Conservation (phyloP, 2,888 invertebrate species). For the Andrena fulva region DNA sequence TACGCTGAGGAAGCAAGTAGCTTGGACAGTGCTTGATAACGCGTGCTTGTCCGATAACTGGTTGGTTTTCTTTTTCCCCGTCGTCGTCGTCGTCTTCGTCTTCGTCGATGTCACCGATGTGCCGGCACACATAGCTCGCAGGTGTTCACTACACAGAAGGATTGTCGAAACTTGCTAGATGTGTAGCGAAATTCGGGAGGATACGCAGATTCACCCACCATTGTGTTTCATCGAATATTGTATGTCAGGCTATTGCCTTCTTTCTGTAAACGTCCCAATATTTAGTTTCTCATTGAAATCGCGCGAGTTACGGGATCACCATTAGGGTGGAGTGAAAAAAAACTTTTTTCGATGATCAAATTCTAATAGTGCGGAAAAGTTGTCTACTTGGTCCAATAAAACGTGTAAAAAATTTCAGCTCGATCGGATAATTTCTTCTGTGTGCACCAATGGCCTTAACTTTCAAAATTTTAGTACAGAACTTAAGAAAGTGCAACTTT, state of each 20-base stretch:
- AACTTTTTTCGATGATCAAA: no score
- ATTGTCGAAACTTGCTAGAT: not conserved
- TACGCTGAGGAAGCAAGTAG: conserved; percentile 77
- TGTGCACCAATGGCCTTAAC: no score
- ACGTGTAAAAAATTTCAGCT: no score
- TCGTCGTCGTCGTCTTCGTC: not conserved
- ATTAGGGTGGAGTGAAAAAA: no score
- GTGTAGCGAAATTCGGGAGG: not conserved
- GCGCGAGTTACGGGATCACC: not conserved
- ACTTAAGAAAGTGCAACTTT: no score
- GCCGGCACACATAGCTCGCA: not conserved
- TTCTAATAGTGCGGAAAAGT: no score
- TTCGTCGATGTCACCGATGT: not conserved
- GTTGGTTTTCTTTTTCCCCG: not conserved
- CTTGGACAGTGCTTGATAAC: conserved; percentile 79
- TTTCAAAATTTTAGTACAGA: no score
- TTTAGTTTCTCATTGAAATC: not conserved
- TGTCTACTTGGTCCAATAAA: no score
- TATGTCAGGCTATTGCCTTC: not conserved
- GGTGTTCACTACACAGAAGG: not conserved
- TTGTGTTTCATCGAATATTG: conserved; percentile 5
- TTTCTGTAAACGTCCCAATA: not conserved
- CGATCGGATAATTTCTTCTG: no score
- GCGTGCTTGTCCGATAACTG: not conserved
- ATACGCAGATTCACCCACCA: not conserved